Evolutionary conservation across 1,140 invertebrate species (phyloP), one percentile per base, ranked within the genome.

Genomic region (Drosophila mojavensis): DNA sequence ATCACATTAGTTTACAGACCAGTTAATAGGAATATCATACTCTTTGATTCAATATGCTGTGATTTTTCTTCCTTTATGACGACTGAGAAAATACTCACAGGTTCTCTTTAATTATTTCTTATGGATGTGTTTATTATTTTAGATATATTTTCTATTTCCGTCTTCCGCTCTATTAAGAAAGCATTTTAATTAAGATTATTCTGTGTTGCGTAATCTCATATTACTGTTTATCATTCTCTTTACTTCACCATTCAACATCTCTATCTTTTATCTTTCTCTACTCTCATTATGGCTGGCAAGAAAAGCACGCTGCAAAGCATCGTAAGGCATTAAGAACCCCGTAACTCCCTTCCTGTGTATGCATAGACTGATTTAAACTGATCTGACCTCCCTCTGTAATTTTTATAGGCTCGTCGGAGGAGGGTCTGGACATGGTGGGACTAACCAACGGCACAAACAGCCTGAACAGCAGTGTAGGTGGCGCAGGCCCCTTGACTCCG

Each of bases 371-470:
- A 36, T 26, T 4, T 4, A 30, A 5, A 36, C 24, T 50, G 4
- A 20, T 50, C 10, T 74, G n/a, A 20, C 11, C 66, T 41, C 20
- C 15, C 28, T 28, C 15, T 59, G 30, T 53, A 11, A 33, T 36
- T 28, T 0, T 17, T 4, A 5, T 5, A 95, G 95, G 93, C 88
- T 96, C 95, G 24, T 95, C 95, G 3, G 96, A 97, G 85, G 96
- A 97, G 92, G 94, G 96, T 58, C 93, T 95, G 53, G 96, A 96
- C 75, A 93, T 95, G 83, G 91, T 93, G 61, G 95, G 94, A 24
- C 91, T 93, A 53, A 94, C 94, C 67, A 69, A 93, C 92, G 78
- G 93, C 93, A 78, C 94, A 93, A 76, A 91, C 93, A 48, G 91
- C 94, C 48, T 90, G 65, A 78, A 72, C 78, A 89, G 74, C 81